Percentiles rank a stretch among this genome's conserved stretches.
Evolutionary conservation across 1,140 invertebrate species (phyloP).

Genomic region (Drosophila grimshawi): DNA sequence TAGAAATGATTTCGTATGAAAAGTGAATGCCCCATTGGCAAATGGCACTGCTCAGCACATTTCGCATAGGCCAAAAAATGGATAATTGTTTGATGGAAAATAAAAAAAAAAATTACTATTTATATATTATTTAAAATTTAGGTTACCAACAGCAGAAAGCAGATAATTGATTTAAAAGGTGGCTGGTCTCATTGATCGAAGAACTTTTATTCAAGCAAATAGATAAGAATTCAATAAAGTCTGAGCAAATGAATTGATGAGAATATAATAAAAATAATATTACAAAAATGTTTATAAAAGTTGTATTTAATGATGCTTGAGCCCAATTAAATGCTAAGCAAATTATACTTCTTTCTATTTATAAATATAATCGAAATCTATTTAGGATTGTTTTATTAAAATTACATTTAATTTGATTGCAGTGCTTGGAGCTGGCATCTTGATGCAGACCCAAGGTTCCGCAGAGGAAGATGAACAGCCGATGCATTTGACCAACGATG

Average conservation of each 20-base stretch:
- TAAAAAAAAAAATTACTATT: neutral
- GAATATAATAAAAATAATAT: neutral
- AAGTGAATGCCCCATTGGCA: conserved; percentile 67
- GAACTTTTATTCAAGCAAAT: too few relatives aligned
- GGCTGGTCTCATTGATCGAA: neutral
- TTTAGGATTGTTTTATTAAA: neutral
- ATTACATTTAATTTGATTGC: neutral
- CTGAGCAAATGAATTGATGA: too few relatives aligned
- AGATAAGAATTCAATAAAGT: too few relatives aligned
- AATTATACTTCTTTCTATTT: neutral
- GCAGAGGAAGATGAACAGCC: conserved; percentile 69
- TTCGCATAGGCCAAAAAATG: conserved; percentile 38
- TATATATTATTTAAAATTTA: conserved; percentile 7
- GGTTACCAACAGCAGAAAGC: conserved; percentile 5
- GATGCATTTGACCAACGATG: conserved; percentile 72
- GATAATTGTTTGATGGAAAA: conserved; percentile 31
- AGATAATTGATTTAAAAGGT: neutral
- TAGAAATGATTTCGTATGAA: conserved; percentile 66
- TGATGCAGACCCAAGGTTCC: neutral
- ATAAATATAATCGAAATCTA: too few relatives aligned
- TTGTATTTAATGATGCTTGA: neutral
- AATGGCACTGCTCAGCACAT: conserved; percentile 29
- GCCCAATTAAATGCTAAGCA: neutral
- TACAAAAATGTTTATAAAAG: too few relatives aligned
- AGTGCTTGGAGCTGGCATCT: conserved; percentile 35